Evolutionary conservation across 2,888 invertebrate species (phyloP), one percentile per base, ranked within the genome.

Genomic region (Coecobrya sp.): DNA sequence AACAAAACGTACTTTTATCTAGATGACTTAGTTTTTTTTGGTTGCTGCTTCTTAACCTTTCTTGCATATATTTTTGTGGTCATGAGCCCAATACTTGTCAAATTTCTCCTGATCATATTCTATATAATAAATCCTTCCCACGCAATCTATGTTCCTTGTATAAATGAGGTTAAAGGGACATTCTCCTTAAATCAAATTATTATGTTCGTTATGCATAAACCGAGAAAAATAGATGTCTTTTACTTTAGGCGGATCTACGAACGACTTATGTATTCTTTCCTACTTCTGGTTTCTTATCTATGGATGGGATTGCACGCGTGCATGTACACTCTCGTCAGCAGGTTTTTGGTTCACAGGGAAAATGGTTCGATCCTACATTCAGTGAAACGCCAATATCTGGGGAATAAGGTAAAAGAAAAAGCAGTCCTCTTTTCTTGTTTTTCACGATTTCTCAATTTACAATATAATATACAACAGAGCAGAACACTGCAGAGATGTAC

Each of bases 161-260:
- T 36, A 27, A 27, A 5, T 42, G 42, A 73, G 82, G 30, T 49
- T n/a, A 82, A 55, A 59, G 82, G 82, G 30, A 30, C 19, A 42
- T 22, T 22, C 45, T 27, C 11, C 22, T 76, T 42, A 49, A 76
- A 76, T 76, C 76, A 45, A 76, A 45, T 76, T 76, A 76, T 45
- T 76, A 7, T 45, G 76, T 76, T 76, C 45, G 76, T 76, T 49
- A 76, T 76, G 49, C 45, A 49, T 45, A 49, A 45, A 49, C 10
- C 19, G 49, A 45, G 49, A 76, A 76, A 45, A 76, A 7, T 30
- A 73, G 2, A 36, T 7, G 36, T 10, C 16, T 36, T n/a, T 73
- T 2, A 73, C 30, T n/a, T 73, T 2, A 73, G 36, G 73, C 73
- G 42, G 73, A 36, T 36, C 25, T 65, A 22, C 11, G 73, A 73